Evolutionary conservation across 2,113 vertebrate species (phyloP).

Genomic region (Tychaedon coryphoeus): DNA sequence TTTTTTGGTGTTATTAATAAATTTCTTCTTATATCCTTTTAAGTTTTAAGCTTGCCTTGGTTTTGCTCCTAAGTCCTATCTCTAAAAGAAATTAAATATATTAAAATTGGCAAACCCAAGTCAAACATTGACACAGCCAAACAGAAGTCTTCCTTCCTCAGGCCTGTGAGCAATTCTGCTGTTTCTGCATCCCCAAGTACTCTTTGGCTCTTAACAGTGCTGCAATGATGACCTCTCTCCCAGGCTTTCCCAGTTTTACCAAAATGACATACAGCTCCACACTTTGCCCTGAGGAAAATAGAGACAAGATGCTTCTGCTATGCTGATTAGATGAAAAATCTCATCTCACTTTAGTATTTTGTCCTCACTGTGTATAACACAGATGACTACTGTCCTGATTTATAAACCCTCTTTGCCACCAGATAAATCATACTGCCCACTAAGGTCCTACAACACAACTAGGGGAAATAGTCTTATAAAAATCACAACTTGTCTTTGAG

Average conservation of each 20-base stretch:
- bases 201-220: not conserved
- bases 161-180: not conserved
- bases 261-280: accelerated
- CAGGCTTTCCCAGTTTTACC: not conserved
- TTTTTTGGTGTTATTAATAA: no score
- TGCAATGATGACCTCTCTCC: not conserved
- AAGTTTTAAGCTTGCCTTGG: no score
- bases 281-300: not conserved
- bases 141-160: not conserved
- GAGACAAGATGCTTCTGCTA: not conserved
- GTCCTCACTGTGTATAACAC: not conserved
- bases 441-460: not conserved
- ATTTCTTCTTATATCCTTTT: no score
- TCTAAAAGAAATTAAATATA: no score
- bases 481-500: not conserved
- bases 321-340: not conserved
- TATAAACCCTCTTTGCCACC: not conserved
- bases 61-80: no score
- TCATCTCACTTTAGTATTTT: not conserved
- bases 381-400: not conserved
- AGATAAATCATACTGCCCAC: not conserved
- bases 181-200: not conserved
- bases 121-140: no score
- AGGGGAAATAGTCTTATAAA: not conserved
- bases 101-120: no score